A percentile compares a stretch with the other conserved stretches of the same genome.
phyloP scores from a whole-genome alignment of 2,113 vertebrate species.

The Tyrannus savana region DNA sequence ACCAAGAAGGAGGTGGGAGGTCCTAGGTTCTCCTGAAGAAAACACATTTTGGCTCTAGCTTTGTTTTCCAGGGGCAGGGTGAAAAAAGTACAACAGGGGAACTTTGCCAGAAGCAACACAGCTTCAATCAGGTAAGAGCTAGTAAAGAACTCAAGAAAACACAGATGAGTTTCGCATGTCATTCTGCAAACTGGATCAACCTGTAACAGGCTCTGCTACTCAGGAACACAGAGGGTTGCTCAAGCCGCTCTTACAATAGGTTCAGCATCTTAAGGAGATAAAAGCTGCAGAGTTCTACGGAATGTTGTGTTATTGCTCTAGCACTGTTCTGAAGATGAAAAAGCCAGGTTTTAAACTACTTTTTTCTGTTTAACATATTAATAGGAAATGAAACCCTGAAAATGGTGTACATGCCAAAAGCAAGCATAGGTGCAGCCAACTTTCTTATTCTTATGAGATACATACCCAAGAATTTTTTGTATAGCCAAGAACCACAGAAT shows the following conservation, averaged over 20 bases:
- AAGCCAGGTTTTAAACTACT: constrained; percentile 33
- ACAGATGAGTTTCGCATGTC: neutral
- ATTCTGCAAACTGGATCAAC: neutral
- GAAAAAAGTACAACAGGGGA: neutral
- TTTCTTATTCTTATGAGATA: constrained; percentile 37
- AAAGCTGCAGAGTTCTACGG: neutral
- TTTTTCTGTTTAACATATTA: constrained; percentile 57
- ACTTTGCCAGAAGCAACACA: neutral
- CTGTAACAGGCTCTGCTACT: neutral
- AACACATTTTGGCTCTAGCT: neutral
- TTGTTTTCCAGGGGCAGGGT: neutral
- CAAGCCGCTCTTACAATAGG: neutral
- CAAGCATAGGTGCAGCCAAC: constrained; percentile 42
- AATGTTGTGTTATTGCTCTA: constrained; percentile 2
- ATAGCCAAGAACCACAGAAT: constrained; percentile 53
- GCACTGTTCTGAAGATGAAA: constrained; percentile 22
- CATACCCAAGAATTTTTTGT: constrained; percentile 49
- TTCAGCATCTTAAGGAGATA: constrained; percentile 2
- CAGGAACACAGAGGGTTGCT: neutral
- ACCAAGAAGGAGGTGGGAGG: neutral
- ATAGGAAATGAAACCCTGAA: constrained; percentile 48
- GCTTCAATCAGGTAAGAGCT: neutral
- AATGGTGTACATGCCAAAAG: constrained; percentile 31
- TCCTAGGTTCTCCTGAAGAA: neutral
- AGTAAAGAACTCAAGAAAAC: neutral